Percentiles rank a stretch among this genome's conserved stretches.
These are phyloP conservation scores for Pseudomyrmex gracilis DNA, from an alignment of 1,140 invertebrate genomes.

Conservation along the genomic window DNA sequence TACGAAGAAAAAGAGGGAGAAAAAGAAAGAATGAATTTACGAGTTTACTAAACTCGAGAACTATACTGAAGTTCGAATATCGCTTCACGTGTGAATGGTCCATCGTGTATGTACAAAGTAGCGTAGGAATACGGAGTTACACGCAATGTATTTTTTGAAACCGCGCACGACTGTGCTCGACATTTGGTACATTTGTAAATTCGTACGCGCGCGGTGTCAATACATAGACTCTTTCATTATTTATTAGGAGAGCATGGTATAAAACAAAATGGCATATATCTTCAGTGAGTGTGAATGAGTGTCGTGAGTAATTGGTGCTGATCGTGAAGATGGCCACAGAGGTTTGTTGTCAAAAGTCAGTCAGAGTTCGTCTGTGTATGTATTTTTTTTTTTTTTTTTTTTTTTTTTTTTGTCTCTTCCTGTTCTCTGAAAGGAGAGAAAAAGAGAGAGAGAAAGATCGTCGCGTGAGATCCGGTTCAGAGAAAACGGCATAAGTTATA, in stretches of 20 bases:
- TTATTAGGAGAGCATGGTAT: slow-evolving; percentile 40
- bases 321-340: slow-evolving; percentile 18
- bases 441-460: background rate
- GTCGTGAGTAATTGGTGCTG: slow-evolving; percentile 7
- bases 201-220: background rate
- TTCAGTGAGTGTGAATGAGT: slow-evolving; percentile 3
- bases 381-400: slow-evolving; percentile 23
- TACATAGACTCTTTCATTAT: slow-evolving; percentile 49
- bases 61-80: slow-evolving; percentile 14
- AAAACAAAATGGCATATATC: background rate
- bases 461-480: background rate
- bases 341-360: slow-evolving; percentile 22
- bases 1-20: background rate
- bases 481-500: background rate
- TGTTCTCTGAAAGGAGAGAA: too few relatives aligned
- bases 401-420: background rate
- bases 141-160: slow-evolving; percentile 45
- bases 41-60: background rate
- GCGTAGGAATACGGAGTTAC: background rate
- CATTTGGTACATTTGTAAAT: slow-evolving; percentile 66
- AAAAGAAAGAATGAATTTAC: background rate
- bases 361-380: background rate
- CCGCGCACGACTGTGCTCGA: slow-evolving; percentile 2
- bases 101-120: slow-evolving; percentile 54
- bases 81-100: slow-evolving; percentile 16